Evolutionary conservation across 2,888 invertebrate genomes (phyloP).

Genomic region (Miltochrista miniata): DNA sequence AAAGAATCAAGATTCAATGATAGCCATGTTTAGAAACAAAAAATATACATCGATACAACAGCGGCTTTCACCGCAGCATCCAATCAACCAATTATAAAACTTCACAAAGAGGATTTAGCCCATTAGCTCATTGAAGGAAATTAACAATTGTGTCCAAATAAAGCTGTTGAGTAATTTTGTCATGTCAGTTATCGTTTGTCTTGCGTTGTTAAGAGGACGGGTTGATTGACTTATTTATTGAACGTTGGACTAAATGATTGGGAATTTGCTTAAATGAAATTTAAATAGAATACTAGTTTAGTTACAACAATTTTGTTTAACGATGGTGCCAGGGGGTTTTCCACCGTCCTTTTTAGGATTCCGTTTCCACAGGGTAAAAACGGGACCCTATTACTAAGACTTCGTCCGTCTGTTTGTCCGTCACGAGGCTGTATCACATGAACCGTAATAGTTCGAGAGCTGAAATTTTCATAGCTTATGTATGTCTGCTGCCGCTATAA

Average conservation of each 20-base stretch:
- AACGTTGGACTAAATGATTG: constrained; percentile 40
- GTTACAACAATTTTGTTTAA: constrained; percentile 16
- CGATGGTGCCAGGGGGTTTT: too few relatives aligned
- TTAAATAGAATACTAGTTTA: constrained; percentile 23
- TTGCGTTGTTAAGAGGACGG: constrained; percentile 46
- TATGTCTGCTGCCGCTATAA: too few relatives aligned
- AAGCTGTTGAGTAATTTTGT: constrained; percentile 75
- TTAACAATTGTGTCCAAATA: constrained; percentile 82
- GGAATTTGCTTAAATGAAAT: constrained; percentile 37
- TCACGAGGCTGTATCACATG: too few relatives aligned
- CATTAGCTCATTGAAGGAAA: constrained; percentile 81
- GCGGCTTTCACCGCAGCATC: constrained; percentile 43
- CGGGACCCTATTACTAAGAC: too few relatives aligned
- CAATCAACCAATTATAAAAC: constrained; percentile 77
- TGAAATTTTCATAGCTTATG: too few relatives aligned
- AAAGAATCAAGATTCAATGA: constrained; percentile 10
- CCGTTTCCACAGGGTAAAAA: too few relatives aligned
- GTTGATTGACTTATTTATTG: constrained; percentile 66
- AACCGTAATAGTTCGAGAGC: too few relatives aligned
- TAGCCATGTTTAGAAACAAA: constrained; percentile 33
- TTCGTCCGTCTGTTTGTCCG: too few relatives aligned
- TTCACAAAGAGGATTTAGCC: constrained; percentile 75
- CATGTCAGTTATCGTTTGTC: constrained; percentile 79
- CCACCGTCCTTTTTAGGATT: too few relatives aligned
- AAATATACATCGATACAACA: constrained; percentile 17